These are phyloP conservation scores for Lasioglossum baleicum DNA, from an alignment of 1,140 invertebrate species.

Conservation along the genomic window DNA sequence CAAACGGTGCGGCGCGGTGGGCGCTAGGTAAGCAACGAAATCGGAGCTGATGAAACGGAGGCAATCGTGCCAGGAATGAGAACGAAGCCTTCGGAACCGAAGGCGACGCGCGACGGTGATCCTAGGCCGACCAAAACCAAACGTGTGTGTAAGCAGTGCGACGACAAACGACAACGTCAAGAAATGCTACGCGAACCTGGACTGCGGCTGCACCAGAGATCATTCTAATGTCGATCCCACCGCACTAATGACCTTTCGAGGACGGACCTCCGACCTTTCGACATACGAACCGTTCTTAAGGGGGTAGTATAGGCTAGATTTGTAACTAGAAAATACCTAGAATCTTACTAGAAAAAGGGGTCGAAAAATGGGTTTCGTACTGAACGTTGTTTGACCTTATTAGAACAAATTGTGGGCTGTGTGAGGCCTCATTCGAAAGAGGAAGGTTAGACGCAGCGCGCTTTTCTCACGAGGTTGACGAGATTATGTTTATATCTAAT, in stretches of 20 bases:
- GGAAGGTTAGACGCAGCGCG: too few relatives aligned
- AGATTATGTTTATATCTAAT: too few relatives aligned
- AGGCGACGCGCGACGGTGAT: too few relatives aligned
- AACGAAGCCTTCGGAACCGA: constrained; percentile 23
- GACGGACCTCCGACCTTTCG: constrained; percentile 17
- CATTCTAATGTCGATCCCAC: constrained; percentile 4
- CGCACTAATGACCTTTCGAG: neutral
- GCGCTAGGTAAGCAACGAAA: constrained; percentile 8
- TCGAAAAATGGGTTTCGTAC: too few relatives aligned
- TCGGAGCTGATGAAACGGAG: constrained; percentile 36
- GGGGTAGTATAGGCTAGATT: too few relatives aligned
- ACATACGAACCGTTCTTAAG: neutral
- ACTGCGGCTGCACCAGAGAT: neutral
- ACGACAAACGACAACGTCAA: neutral
- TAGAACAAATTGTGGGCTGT: too few relatives aligned
- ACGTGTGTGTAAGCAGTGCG: neutral
- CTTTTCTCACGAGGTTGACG: too few relatives aligned
- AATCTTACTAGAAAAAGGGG: too few relatives aligned
- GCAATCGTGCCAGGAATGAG: constrained; percentile 51
- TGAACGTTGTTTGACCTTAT: too few relatives aligned
- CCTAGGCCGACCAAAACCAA: neutral
- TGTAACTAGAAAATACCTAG: too few relatives aligned
- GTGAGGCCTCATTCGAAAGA: too few relatives aligned
- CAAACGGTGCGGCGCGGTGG: neutral
- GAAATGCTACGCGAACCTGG: constrained; percentile 18